Base-by-base conservation (phyloP, 2,113 vertebrate species). In the Junco hyemalis region DNA sequence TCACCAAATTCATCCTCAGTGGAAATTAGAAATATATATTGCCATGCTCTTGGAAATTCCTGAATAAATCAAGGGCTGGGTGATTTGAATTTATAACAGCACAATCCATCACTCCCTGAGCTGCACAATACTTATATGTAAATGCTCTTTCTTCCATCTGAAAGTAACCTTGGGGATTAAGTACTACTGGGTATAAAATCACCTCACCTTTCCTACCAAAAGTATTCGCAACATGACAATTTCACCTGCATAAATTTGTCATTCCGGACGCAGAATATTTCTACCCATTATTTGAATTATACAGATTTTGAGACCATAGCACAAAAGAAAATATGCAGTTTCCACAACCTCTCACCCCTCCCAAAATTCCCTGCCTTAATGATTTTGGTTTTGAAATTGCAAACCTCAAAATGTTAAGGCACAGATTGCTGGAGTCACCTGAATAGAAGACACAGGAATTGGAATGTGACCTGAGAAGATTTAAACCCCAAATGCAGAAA, bases 1-100 rank as follows among this genome's bases (percentile, higher is more conserved):
- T 95, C 90, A 95, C 47, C 88, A 93, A 94, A 88, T 94, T 94
- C 86, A 78, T 96, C 90, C 93, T 94, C 83, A 60, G 90, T 96
- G 94, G 88, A 96, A 96, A 94, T 93, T 86, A 95, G 81, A 92
- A 93, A 66, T 89, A 87, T 74, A 40, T 91, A 71, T 61, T 90
- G 83, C 81, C 57, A 35, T 66, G 78, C 35, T 60, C 82, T 54
- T 83, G 78, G 61, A 94, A 91, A 95, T 91, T 93, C 88, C 83
- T 61, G 86, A 93, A 92, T 93, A 94, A 96, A 94, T 95, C 93
- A 92, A 73, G 44, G 81, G 11, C 42, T 80, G 61, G 51, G 48
- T 56, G 86, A 88, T 92, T 76, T 90, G 92, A 81, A 95, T 92
- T 94, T 92, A 51, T 72, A 88, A 63, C 80, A 81, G 65, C 45